phyloP scores from a whole-genome alignment of 1,140 invertebrate genomes.

The Scaptomyza montana region DNA sequence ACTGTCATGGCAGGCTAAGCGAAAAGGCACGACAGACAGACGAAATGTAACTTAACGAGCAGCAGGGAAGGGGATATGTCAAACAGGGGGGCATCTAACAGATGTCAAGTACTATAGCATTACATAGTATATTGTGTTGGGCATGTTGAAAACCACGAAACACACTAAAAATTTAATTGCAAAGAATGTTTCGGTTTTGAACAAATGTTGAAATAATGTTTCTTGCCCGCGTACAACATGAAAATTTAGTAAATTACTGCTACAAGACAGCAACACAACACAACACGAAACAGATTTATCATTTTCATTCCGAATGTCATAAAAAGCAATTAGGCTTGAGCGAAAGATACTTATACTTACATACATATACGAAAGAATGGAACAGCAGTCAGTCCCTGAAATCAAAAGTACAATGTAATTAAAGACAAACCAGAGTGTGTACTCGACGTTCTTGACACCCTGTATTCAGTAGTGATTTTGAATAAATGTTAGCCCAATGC shows the following conservation, averaged over 20 bases:
- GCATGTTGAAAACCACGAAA: slow-evolving; percentile 53
- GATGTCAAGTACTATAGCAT: slow-evolving; percentile 65
- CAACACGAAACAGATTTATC: slow-evolving; percentile 68
- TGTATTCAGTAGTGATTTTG: not conserved
- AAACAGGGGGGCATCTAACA: slow-evolving; percentile 49
- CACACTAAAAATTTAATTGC: slow-evolving; percentile 66
- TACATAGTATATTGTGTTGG: slow-evolving; percentile 35
- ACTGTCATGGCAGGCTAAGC: slow-evolving; percentile 2
- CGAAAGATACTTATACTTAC: slow-evolving; percentile 58
- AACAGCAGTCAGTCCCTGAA: slow-evolving; percentile 55
- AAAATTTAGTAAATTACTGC: not conserved
- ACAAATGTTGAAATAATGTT: slow-evolving; percentile 81
- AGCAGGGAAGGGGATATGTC: slow-evolving; percentile 10
- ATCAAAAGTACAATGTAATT: slow-evolving; percentile 64
- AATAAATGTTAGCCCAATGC: too few relatives aligned
- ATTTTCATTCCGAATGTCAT: slow-evolving; percentile 81
- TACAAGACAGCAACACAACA: not conserved
- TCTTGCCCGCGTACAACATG: slow-evolving; percentile 34
- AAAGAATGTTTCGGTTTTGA: slow-evolving; percentile 71
- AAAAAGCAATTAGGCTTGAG: slow-evolving; percentile 77
- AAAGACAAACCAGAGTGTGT: slow-evolving; percentile 32
- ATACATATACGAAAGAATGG: not conserved
- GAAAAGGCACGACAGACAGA: not conserved
- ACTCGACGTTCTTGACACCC: slow-evolving; percentile 3
- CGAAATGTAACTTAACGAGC: slow-evolving; percentile 10